A percentile compares a stretch with the other conserved stretches of the same genome.
Evolutionary conservation across 2,113 vertebrate genomes (phyloP).

Genomic region (Corythornis madagascariensis): DNA sequence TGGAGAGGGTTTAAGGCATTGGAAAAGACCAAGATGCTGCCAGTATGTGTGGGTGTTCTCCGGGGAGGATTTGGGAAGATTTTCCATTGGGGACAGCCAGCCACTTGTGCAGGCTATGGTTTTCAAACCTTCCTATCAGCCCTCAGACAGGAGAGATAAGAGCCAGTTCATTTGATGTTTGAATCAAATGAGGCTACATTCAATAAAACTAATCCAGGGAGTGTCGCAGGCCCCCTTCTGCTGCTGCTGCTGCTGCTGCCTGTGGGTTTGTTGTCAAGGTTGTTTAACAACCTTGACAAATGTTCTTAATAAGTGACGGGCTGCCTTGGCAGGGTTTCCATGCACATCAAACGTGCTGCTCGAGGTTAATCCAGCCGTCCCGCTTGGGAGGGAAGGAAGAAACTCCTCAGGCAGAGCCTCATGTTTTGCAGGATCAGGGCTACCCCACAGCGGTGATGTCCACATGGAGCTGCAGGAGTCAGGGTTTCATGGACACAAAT

Average conservation of each 20-base stretch:
- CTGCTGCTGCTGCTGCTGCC: slow-evolving; percentile 25
- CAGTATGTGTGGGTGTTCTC: background rate
- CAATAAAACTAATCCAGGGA: slow-evolving; percentile 27
- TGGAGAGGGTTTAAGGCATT: background rate
- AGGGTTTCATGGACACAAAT: rapidly evolving
- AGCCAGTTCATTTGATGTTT: background rate
- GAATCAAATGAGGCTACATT: slow-evolving; percentile 23
- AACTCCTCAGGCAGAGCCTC: background rate
- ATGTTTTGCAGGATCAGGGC: background rate
- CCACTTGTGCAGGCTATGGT: background rate
- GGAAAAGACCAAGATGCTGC: background rate
- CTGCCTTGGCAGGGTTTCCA: slow-evolving; percentile 58
- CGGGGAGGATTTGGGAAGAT: background rate
- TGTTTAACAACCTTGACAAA: slow-evolving; percentile 69
- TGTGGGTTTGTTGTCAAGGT: slow-evolving; percentile 65
- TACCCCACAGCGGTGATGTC: background rate
- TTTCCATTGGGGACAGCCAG: background rate
- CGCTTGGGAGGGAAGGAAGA: background rate
- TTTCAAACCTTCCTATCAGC: background rate
- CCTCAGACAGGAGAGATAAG: background rate
- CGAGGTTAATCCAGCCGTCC: background rate
- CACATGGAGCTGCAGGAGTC: background rate
- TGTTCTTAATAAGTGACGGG: slow-evolving; percentile 60
- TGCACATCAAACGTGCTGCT: slow-evolving; percentile 35
- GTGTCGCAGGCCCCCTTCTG: background rate